These are phyloP conservation scores for Festucalex cinctus DNA, from an alignment of 2,113 vertebrate species.

Conservation along the genomic window DNA sequence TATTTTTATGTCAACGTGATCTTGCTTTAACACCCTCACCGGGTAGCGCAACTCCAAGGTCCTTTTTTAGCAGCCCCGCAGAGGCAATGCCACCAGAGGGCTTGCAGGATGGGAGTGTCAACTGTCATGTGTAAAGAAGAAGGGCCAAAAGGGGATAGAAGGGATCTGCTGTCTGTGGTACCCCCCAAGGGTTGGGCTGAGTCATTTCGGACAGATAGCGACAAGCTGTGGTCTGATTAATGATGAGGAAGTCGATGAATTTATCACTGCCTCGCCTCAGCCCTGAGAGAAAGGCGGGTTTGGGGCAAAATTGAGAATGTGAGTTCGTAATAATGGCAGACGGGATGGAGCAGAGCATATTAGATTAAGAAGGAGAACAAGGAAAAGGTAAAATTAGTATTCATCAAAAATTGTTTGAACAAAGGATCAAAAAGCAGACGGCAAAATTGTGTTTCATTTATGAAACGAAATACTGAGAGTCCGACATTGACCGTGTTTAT, in stretches of 20 bases:
- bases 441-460: too few relatives aligned
- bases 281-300: conserved; percentile 34
- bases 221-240: conserved; percentile 58
- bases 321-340: conserved; percentile 28
- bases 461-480: too few relatives aligned
- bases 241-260: conserved; percentile 48
- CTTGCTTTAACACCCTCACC: background rate
- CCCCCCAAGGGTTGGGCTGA: conserved; percentile 17
- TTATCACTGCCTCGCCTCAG: conserved; percentile 57
- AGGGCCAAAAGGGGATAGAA: background rate
- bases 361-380: conserved; percentile 12
- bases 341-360: conserved; percentile 4
- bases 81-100: background rate
- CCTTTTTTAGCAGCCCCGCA: conserved; percentile 20
- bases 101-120: conserved; percentile 18
- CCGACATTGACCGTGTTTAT: too few relatives aligned
- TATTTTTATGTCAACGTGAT: background rate
- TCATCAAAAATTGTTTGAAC: background rate
- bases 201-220: conserved; percentile 27
- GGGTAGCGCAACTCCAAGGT: background rate
- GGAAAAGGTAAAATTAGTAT: background rate
- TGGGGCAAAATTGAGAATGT: conserved; percentile 24
- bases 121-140: conserved; percentile 15
- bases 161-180: conserved; percentile 8
- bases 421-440: too few relatives aligned